These are phyloP conservation scores for Drosophila nigromelanica DNA, from an alignment of 1,140 invertebrate genomes.

Conservation along the genomic window DNA sequence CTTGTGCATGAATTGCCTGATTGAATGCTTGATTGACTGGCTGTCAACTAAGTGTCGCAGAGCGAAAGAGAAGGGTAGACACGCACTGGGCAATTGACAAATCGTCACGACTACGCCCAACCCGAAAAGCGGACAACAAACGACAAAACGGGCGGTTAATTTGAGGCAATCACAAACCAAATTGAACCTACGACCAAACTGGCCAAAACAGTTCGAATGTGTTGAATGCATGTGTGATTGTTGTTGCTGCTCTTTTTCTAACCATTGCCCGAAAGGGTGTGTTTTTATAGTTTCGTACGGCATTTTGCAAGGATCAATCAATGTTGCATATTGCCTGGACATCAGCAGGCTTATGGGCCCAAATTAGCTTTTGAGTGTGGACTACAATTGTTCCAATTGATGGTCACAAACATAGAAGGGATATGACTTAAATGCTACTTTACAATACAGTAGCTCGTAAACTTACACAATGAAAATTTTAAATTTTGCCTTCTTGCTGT, in stretches of 20 bases:
- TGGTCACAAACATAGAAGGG: background rate
- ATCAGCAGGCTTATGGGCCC: background rate
- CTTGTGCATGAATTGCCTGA: constrained; percentile 62
- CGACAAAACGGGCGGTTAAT: constrained; percentile 69
- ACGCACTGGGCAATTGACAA: constrained; percentile 69
- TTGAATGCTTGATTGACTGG: constrained; percentile 75
- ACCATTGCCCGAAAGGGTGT: constrained; percentile 12
- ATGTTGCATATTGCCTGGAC: constrained; percentile 30
- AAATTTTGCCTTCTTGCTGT: background rate
- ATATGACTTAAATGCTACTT: background rate
- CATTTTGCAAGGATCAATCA: constrained; percentile 57
- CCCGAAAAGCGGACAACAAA: constrained; percentile 27
- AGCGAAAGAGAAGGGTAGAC: constrained; percentile 5
- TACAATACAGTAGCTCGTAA: too few relatives aligned
- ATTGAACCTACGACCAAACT: constrained; percentile 55
- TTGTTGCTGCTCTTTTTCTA: constrained; percentile 16
- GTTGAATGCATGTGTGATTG: background rate
- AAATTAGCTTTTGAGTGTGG: constrained; percentile 36
- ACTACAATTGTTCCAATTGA: constrained; percentile 33
- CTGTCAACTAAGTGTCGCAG: constrained; percentile 21
- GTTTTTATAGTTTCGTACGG: constrained; percentile 39
- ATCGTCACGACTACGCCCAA: constrained; percentile 41
- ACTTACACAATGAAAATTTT: background rate
- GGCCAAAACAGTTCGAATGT: constrained; percentile 6
- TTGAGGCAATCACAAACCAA: constrained; percentile 73